phyloP scores from a whole-genome alignment of 92 coral and sea anemone species.

The Epizoanthus scotinus region DNA sequence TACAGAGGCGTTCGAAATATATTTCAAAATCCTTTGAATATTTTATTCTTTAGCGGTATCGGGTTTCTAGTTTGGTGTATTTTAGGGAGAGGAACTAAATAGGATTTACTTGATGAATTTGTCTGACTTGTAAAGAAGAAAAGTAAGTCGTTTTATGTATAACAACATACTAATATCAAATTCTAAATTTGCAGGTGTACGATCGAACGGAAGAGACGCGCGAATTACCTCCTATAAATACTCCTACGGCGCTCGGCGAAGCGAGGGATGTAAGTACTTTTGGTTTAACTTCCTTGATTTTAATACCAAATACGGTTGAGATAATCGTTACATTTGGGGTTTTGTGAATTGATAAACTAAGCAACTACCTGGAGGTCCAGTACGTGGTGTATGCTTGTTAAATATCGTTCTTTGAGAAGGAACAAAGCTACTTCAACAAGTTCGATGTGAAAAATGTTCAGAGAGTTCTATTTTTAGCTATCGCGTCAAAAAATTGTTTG shows the following conservation, averaged over 20 bases:
- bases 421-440: too few relatives aligned
- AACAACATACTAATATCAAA: not conserved
- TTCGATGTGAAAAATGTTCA: too few relatives aligned
- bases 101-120: not conserved
- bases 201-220: slow-evolving; percentile 92
- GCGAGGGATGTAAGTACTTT: slow-evolving; percentile 79
- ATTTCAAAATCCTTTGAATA: too few relatives aligned
- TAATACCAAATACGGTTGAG: too few relatives aligned
- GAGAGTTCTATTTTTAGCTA: too few relatives aligned
- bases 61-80: not conserved
- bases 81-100: not conserved
- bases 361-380: too few relatives aligned
- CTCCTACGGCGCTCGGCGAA: slow-evolving; percentile 79
- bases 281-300: not conserved
- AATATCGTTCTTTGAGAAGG: too few relatives aligned
- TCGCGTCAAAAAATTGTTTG: too few relatives aligned
- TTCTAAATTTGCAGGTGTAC: slow-evolving; percentile 66
- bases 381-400: too few relatives aligned
- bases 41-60: not conserved
- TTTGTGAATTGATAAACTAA: too few relatives aligned
- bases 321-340: too few relatives aligned
- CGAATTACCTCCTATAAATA: slow-evolving; percentile 63
- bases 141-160: not conserved
- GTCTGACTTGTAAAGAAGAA: not conserved
- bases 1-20: too few relatives aligned